Conservation (phyloP, 2,113 vertebrate species). For the Himantopus leucocephalus region DNA sequence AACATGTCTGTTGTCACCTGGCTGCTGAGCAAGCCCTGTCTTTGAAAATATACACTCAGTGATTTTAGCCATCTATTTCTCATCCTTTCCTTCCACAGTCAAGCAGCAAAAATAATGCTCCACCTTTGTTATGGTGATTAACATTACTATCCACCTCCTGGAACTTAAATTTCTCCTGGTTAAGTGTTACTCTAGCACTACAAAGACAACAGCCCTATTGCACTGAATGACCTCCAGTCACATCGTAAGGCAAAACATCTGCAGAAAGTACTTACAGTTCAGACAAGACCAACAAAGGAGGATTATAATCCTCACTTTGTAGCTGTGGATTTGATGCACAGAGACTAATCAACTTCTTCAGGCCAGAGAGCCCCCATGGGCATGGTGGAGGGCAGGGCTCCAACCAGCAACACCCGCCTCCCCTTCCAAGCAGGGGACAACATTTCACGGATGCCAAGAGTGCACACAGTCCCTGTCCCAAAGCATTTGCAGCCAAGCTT, state of each 20-base stretch:
- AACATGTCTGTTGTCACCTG: constrained; percentile 34
- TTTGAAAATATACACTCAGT: constrained; percentile 39
- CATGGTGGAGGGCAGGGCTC: background rate
- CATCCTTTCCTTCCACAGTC: background rate
- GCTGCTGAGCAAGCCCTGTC: constrained; percentile 56
- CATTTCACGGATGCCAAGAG: background rate
- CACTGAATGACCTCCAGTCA: background rate
- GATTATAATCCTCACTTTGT: background rate
- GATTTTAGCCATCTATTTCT: constrained; percentile 58
- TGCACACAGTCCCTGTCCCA: background rate
- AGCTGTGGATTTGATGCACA: background rate
- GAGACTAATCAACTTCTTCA: background rate
- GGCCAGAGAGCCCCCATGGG: rapidly evolving
- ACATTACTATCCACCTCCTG: background rate
- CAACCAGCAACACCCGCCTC: background rate
- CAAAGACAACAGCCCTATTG: background rate
- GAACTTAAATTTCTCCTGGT: background rate
- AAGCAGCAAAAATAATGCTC: background rate
- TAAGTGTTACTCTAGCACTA: background rate
- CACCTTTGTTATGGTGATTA: background rate
- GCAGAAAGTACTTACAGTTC: background rate
- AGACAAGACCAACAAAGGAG: background rate
- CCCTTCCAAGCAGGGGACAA: background rate
- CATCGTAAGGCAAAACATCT: background rate
- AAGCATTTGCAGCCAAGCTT: background rate